A percentile compares a stretch with the other conserved stretches of the same genome.
These are phyloP conservation scores for Noturus placidus DNA, from an alignment of 2,113 vertebrate species.

Conservation along the genomic window DNA sequence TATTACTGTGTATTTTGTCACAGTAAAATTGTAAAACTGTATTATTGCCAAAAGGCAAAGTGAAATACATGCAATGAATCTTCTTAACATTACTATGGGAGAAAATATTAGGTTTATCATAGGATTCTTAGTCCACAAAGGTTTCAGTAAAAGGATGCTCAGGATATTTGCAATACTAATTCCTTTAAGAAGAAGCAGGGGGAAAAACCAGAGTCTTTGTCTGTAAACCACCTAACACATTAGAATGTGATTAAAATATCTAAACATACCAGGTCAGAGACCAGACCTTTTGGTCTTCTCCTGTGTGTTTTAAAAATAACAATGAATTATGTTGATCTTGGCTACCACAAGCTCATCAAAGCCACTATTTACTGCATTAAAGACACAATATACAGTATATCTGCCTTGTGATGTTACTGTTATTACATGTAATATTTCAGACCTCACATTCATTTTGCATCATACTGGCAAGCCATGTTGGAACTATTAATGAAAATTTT, in stretches of 20 bases:
- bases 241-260: slow-evolving; percentile 1
- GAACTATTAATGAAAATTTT: background rate
- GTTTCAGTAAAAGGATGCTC: background rate
- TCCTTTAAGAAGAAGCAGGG: background rate
- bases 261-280: slow-evolving; percentile 7
- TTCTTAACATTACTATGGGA: background rate
- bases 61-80: background rate
- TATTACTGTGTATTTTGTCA: background rate
- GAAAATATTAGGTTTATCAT: background rate
- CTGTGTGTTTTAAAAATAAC: background rate
- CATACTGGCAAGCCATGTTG: background rate
- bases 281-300: background rate
- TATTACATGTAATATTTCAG: background rate
- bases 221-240: background rate
- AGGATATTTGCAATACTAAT: background rate
- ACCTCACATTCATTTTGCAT: background rate
- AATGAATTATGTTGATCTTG: background rate
- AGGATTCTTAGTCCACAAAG: background rate
- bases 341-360: slow-evolving; percentile 2
- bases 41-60: background rate
- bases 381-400: background rate
- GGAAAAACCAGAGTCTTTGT: background rate
- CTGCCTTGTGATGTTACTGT: background rate
- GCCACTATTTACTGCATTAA: slow-evolving; percentile 4
- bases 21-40: background rate